Evolutionary conservation across 2,797 vertebrate genomes (phyloP).

Genomic region (Falco columbarius): DNA sequence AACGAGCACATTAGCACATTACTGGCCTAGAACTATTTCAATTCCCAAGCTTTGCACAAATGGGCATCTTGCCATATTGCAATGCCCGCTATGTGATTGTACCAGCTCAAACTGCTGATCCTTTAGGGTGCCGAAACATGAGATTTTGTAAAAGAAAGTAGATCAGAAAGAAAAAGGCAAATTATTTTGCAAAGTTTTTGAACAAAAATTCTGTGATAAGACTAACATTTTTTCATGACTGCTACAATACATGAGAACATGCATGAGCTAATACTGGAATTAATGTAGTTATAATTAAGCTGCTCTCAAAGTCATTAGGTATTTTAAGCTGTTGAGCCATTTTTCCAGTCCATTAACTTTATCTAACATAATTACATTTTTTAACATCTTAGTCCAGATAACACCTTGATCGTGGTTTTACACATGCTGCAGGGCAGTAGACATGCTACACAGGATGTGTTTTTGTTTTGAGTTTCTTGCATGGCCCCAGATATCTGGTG

Average conservation of each 20-base stretch:
- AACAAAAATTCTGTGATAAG: background rate
- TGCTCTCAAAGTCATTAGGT: conserved; percentile 39
- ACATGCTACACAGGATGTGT: background rate
- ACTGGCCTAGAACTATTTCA: background rate
- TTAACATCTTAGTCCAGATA: conserved; percentile 17
- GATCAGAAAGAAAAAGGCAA: background rate
- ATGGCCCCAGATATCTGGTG: background rate
- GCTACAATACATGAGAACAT: background rate
- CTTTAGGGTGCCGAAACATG: background rate
- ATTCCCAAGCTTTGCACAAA: background rate
- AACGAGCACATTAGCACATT: background rate
- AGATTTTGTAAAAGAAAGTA: background rate
- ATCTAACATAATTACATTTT: conserved; percentile 47
- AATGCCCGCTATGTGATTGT: background rate
- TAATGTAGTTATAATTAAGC: conserved; percentile 39
- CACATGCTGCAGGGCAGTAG: background rate
- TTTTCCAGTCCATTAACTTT: conserved; percentile 56
- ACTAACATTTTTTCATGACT: background rate
- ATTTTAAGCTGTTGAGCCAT: conserved; percentile 38
- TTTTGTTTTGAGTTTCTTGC: background rate
- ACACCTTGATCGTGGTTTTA: background rate
- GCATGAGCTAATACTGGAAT: background rate
- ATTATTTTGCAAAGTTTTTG: background rate
- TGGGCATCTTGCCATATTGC: background rate
- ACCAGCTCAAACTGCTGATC: background rate